Evolutionary conservation across 2,888 invertebrate species (phyloP).

Genomic region (Alloscopus bannaensis): DNA sequence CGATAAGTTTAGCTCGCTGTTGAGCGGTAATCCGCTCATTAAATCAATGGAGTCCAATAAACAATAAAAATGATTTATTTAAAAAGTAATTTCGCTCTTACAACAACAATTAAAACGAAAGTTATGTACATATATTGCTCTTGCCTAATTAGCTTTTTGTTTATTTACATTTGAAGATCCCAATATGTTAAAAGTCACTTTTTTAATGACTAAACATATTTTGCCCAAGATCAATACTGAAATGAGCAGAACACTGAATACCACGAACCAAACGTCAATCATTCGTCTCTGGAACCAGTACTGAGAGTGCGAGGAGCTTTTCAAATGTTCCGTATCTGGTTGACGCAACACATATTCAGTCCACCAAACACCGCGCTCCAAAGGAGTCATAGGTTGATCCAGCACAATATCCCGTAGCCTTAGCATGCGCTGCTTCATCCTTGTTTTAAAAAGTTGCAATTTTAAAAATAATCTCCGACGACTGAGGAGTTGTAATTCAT

Average conservation of each 20-base stretch:
- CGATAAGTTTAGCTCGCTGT: too few species aligned
- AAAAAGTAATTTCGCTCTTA: too few species aligned
- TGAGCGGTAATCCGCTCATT: too few species aligned
- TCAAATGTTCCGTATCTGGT: conserved; percentile 36
- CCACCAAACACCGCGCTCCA: conserved; percentile 43
- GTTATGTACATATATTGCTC: too few species aligned
- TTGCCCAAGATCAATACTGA: not conserved
- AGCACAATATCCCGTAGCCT: conserved; percentile 18
- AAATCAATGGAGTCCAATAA: too few species aligned
- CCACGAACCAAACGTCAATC: conserved; percentile 53
- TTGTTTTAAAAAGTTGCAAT: not conserved
- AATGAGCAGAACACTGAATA: not conserved
- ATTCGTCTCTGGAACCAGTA: conserved; percentile 55
- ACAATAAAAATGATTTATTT: too few species aligned
- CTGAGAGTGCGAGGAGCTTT: conserved; percentile 27
- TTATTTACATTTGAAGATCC: too few species aligned
- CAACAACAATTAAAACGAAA: too few species aligned
- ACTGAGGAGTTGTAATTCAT: not conserved
- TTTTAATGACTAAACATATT: too few species aligned
- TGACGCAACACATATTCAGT: conserved; percentile 57
- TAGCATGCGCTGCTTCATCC: conserved; percentile 23
- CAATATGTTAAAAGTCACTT: too few species aligned
- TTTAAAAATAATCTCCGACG: not conserved
- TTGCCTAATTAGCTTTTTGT: too few species aligned
- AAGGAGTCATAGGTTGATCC: conserved; percentile 21